These are phyloP conservation scores for Acrobasis consociella DNA, from an alignment of 2,888 invertebrate species.

Conservation along the genomic window DNA sequence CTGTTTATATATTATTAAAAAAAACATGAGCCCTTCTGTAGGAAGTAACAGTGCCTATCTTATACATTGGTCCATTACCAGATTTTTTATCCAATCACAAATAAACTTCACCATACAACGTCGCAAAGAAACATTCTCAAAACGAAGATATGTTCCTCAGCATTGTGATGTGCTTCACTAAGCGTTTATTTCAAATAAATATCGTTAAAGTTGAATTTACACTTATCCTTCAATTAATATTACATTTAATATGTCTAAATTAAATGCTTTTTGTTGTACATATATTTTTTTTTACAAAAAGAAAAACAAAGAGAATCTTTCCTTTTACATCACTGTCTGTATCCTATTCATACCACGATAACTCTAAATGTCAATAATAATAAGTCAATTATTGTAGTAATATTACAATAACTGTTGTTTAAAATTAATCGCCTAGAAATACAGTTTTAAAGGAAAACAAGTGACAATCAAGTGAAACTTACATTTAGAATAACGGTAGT, in stretches of 20 bases:
- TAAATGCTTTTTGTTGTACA: slow-evolving; percentile 82
- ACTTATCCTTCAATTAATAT: slow-evolving; percentile 69
- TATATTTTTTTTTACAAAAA: slow-evolving; percentile 50
- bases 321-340: slow-evolving; percentile 47
- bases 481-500: slow-evolving; percentile 58
- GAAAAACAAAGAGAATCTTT: slow-evolving; percentile 33
- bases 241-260: slow-evolving; percentile 80
- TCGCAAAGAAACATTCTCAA: slow-evolving; percentile 55
- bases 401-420: slow-evolving; percentile 73
- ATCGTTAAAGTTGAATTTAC: slow-evolving; percentile 57
- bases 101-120: slow-evolving; percentile 45
- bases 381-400: slow-evolving; percentile 73
- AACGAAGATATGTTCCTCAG: slow-evolving; percentile 55
- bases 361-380: slow-evolving; percentile 71
- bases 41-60: slow-evolving; percentile 65
- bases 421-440: slow-evolving; percentile 75
- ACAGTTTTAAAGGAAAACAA: slow-evolving; percentile 70
- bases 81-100: slow-evolving; percentile 48
- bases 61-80: slow-evolving; percentile 75
- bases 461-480: slow-evolving; percentile 74
- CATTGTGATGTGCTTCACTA: slow-evolving; percentile 60
- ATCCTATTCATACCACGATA: slow-evolving; percentile 62
- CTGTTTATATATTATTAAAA: slow-evolving; percentile 52
- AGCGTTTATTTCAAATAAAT: slow-evolving; percentile 71
- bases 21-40: slow-evolving; percentile 66